phyloP scores from a whole-genome alignment of 2,113 vertebrate species.

The Desmodus rotundus region DNA sequence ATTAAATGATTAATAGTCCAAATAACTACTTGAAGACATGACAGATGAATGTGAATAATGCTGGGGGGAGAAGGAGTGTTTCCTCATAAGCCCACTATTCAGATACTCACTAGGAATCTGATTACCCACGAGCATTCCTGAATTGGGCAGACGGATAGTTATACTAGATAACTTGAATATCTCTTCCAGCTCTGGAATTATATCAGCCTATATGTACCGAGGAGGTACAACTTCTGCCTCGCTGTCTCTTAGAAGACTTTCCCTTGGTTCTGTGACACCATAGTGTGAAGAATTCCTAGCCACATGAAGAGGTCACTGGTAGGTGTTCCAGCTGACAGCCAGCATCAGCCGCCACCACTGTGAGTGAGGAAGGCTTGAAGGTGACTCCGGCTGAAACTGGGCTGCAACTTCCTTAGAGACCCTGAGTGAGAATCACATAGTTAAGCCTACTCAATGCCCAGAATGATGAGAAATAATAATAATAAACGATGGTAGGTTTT shows the following conservation, averaged over 20 bases:
- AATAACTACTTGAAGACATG: not conserved
- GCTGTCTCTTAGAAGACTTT: not conserved
- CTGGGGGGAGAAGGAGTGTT: not conserved
- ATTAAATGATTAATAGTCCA: not conserved
- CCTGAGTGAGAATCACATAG: not conserved
- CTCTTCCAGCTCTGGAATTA: not conserved
- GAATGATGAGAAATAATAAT: not conserved
- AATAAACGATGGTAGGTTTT: not conserved
- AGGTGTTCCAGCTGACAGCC: not conserved
- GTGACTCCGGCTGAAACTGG: not conserved
- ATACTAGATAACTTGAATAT: not conserved
- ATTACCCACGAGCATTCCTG: not conserved
- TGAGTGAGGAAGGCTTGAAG: not conserved
- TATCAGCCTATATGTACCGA: not conserved
- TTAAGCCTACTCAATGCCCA: not conserved
- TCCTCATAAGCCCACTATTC: not conserved
- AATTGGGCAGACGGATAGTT: not conserved
- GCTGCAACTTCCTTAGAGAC: not conserved
- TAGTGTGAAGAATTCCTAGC: not conserved
- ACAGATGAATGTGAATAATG: not conserved
- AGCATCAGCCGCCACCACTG: not conserved
- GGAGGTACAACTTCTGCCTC: not conserved
- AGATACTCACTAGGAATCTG: not conserved
- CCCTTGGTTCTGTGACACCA: not conserved
- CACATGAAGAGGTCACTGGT: not conserved